These are phyloP conservation scores for Gibbula magus DNA, from an alignment of 2,888 invertebrate genomes.

Conservation along the genomic window DNA sequence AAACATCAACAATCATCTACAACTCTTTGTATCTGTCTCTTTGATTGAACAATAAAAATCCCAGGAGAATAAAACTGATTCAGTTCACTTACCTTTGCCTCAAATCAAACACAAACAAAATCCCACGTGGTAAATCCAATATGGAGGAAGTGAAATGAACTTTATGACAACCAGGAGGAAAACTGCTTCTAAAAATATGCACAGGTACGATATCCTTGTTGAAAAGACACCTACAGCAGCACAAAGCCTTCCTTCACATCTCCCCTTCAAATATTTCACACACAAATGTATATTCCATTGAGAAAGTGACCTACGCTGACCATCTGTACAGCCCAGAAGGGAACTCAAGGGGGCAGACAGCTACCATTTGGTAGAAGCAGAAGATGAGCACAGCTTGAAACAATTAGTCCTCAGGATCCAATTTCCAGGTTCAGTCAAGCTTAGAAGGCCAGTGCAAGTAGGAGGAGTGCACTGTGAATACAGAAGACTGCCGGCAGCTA, in stretches of 20 bases:
- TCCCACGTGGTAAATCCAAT: not conserved
- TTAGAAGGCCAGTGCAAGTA: too few species aligned
- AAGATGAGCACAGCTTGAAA: constrained; percentile 1
- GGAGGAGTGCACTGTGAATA: too few species aligned
- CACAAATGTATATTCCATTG: not conserved
- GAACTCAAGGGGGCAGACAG: not conserved
- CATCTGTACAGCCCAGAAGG: not conserved
- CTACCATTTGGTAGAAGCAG: not conserved
- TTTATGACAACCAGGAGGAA: not conserved
- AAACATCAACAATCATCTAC: too few species aligned
- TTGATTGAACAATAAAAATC: too few species aligned
- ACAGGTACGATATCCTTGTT: not conserved
- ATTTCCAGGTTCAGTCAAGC: not conserved
- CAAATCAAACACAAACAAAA: not conserved
- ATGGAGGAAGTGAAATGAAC: not conserved
- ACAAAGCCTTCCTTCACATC: not conserved
- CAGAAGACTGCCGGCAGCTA: too few species aligned
- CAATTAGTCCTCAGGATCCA: constrained; percentile 12
- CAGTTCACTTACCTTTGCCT: too few species aligned
- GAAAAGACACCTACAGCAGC: not conserved
- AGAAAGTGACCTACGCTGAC: not conserved
- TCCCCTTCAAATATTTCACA: not conserved
- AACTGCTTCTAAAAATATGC: not conserved
- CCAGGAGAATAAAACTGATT: too few species aligned
- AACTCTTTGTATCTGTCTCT: too few species aligned